Evolutionary conservation across 2,797 vertebrate species (phyloP).

Genomic region (Eulemur albifrons): DNA sequence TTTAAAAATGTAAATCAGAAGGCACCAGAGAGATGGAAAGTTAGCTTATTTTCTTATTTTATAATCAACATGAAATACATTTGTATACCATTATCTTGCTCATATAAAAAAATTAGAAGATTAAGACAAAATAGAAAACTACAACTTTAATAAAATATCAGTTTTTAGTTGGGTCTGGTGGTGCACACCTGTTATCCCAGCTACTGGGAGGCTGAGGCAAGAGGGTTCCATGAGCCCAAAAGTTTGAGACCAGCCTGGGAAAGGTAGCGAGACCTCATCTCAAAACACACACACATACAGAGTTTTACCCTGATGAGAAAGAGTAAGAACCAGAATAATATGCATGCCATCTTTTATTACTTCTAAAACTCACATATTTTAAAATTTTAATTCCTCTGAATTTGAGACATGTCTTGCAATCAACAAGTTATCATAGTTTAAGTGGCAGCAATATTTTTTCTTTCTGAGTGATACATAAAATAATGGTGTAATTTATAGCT

Average conservation of each 20-base stretch:
- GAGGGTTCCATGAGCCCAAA: not conserved
- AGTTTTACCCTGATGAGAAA: not conserved
- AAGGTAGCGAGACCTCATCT: not conserved
- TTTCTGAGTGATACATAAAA: not conserved
- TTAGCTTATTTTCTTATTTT: not conserved
- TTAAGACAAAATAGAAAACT: not conserved
- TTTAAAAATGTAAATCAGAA: not conserved
- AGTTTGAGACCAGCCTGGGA: not conserved
- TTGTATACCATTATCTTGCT: not conserved
- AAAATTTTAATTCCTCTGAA: not conserved
- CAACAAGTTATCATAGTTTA: slow-evolving; percentile 6
- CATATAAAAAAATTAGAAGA: not conserved
- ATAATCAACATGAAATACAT: not conserved
- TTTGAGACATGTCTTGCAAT: not conserved
- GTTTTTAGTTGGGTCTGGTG: not conserved
- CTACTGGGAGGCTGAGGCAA: not conserved
- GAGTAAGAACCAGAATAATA: not conserved
- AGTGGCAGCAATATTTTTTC: not conserved
- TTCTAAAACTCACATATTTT: not conserved
- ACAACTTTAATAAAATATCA: not conserved
- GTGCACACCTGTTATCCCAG: not conserved
- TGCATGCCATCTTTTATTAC: not conserved
- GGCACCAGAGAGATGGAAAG: not conserved
- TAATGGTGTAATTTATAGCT: not conserved
- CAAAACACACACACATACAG: not conserved